phyloP scores from a whole-genome alignment of 2,797 vertebrate genomes.

The Urocyon cinereoargenteus region DNA sequence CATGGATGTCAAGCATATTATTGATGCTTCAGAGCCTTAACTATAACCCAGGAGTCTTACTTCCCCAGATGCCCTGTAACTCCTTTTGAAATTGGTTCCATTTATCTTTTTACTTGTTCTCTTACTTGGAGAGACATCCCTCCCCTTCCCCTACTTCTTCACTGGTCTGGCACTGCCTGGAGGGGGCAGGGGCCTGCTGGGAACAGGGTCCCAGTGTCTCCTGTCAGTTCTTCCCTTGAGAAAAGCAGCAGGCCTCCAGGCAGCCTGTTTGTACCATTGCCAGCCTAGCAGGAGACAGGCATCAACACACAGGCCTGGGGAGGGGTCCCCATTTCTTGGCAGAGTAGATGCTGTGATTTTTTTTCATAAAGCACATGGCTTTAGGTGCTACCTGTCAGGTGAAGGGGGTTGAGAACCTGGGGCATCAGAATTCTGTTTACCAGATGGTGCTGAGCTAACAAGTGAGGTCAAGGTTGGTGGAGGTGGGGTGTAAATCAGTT shows the following conservation, averaged over 20 bases:
- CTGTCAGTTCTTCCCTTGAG: neutral
- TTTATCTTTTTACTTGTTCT: neutral
- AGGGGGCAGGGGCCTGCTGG: neutral
- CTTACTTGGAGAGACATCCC: neutral
- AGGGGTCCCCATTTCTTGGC: neutral
- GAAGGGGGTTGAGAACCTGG: fast-evolving
- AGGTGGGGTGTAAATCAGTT: neutral
- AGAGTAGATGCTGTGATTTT: neutral
- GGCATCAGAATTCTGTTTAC: neutral
- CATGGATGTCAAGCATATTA: neutral
- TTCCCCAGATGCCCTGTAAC: neutral
- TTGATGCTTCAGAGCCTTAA: neutral
- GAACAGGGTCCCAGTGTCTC: neutral
- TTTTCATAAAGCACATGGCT: neutral
- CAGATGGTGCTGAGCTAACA: neutral
- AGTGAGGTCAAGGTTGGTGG: fast-evolving
- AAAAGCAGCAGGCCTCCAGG: neutral
- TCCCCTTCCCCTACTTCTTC: neutral
- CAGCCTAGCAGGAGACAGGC: neutral
- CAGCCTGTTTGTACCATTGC: neutral
- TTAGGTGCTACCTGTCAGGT: neutral
- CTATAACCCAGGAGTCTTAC: neutral
- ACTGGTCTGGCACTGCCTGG: neutral
- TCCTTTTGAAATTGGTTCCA: neutral
- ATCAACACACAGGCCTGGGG: neutral